A percentile compares a stretch with the other conserved stretches of the same genome.
Conservation (phyloP, 2,888 invertebrate species). For the Hipparchia sbordonii region DNA sequence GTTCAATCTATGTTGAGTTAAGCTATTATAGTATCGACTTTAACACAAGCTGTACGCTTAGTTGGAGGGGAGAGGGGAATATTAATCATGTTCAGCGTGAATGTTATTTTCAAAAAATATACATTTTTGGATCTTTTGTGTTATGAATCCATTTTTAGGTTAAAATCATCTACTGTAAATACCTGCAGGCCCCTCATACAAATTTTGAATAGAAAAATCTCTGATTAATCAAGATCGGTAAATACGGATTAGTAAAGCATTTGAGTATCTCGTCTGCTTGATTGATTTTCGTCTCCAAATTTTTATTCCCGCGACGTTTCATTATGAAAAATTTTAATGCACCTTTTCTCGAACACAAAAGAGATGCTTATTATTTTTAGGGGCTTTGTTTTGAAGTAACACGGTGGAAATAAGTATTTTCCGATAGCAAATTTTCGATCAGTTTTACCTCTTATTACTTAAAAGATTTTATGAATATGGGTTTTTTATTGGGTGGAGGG, state of each 20-base stretch:
- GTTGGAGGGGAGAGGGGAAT: no score
- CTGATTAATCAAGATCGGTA: not conserved
- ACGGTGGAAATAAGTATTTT: not conserved
- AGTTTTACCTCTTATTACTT: not conserved
- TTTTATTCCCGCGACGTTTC: constrained; percentile 11
- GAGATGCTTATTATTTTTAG: not conserved
- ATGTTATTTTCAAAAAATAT: no score
- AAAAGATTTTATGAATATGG: not conserved
- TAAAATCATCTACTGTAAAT: no score
- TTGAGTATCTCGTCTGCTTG: not conserved
- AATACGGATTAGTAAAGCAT: not conserved
- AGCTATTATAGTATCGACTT: no score
- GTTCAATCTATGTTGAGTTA: no score
- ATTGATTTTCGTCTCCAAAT: constrained; percentile 2
- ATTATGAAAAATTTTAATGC: constrained; percentile 8
- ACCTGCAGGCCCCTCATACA: no score
- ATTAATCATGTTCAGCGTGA: no score
- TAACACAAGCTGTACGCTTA: no score
- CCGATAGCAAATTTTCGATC: not conserved
- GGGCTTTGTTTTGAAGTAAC: not conserved
- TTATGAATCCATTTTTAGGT: no score
- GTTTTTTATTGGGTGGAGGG: no score
- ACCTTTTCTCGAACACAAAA: not conserved
- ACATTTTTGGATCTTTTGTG: no score
- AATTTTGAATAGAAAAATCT: no score